phyloP scores from a whole-genome alignment of 2,113 vertebrate genomes.

The Centrocercus urophasianus region DNA sequence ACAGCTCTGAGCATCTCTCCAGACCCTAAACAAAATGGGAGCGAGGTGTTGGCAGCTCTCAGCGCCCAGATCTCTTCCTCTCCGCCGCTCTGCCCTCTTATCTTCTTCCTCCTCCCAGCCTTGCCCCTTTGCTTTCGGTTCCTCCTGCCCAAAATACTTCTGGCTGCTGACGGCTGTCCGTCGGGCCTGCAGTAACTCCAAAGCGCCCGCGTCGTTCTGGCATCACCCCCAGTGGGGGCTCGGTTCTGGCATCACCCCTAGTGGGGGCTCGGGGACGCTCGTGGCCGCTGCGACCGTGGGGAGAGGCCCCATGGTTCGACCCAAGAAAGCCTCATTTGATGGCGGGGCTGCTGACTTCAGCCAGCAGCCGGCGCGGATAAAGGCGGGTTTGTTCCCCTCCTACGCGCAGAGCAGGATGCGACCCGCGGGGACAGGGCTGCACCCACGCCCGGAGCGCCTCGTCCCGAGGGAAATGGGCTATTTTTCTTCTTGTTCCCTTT shows the following conservation, averaged over 20 bases:
- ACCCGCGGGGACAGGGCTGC: background rate
- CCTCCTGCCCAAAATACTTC: constrained; percentile 40
- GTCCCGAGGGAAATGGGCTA: background rate
- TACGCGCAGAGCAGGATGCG: background rate
- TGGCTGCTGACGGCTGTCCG: background rate
- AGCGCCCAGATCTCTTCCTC: background rate
- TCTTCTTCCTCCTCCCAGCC: constrained; percentile 52
- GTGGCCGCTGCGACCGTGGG: fast-evolving
- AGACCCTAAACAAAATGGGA: background rate
- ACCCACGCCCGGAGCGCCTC: background rate
- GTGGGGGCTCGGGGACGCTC: background rate
- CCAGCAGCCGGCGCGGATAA: background rate
- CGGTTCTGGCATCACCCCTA: background rate
- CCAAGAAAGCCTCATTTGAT: constrained; percentile 44
- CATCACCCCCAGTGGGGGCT: background rate
- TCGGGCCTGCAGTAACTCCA: background rate
- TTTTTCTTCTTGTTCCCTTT: background rate
- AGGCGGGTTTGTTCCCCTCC: constrained; percentile 56
- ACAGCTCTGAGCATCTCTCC: background rate
- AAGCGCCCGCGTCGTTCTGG: fast-evolving
- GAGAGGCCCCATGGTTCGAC: fast-evolving
- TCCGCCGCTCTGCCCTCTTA: background rate
- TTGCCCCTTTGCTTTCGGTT: constrained; percentile 33
- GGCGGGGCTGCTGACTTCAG: background rate
- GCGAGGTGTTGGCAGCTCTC: background rate